Base-by-base conservation (phyloP, 2,797 vertebrate species). In the Erpetoichthys calabaricus region DNA sequence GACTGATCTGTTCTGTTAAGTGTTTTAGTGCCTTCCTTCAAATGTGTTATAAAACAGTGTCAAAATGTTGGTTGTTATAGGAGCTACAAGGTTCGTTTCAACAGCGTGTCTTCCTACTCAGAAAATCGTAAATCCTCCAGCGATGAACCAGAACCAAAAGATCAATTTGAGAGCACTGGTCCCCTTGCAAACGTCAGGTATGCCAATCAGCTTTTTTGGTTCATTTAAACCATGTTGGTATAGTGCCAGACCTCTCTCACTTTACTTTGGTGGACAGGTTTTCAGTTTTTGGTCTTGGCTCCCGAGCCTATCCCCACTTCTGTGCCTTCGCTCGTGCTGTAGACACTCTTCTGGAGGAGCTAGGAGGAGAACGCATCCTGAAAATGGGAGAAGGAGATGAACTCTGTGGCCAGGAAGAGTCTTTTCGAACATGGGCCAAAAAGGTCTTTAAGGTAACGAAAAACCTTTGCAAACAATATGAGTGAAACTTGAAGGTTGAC, bases 1-100 rank as follows among this genome's bases (percentile, higher is more conserved):
- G 25, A 25, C 56, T 55, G 51, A 46, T 61, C 50, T 50, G 46
- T 41, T 47, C 6, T 42, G 51, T 41, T 57, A 8, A 49, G 8
- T 45, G 8, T 62, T 60, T 4, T 3, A 59, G 44, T 5, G 25
- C 2, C 25, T 25, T 25, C 25, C 2, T 25, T 25, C 25, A 25
- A 25, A 25, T 25, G 25, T 25, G 25, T 25, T 25, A 25, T 25
- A 25, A 25, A 25, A 25, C 25, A 25, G 25, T 25, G 25, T 25
- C 25, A 25, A 25, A 25, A 25, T 25, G 25, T 25, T 25, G 25
- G 2, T 25, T 25, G 61, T 25, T 61, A 2, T 75, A 99, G 96
- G 86, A 95, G 91, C 77, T 99, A 99, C 84, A 99, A 99, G 73
- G 89, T 97, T 3, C 91, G 96, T 4, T 99, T 99, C 82, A 99